A percentile compares a stretch with the other conserved stretches of the same genome.
Conservation (phyloP, 2,888 invertebrate genomes). For the Leptinotarsa tumamoca region DNA sequence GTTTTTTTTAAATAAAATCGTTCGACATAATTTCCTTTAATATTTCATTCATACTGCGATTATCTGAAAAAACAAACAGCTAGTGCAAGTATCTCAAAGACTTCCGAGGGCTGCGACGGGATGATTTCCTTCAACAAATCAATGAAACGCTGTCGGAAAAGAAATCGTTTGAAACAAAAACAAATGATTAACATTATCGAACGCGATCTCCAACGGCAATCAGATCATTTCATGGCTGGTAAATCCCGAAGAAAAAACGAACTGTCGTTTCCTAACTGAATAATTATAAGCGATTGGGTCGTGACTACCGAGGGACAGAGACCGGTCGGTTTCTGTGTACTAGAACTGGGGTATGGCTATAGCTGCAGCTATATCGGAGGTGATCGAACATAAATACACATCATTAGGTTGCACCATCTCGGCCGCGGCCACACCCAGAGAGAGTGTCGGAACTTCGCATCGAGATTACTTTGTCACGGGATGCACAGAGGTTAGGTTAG, state of each 20-base stretch:
- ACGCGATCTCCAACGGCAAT: slow-evolving; percentile 17
- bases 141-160: neutral
- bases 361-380: slow-evolving; percentile 36
- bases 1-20: too few species aligned
- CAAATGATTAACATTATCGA: slow-evolving; percentile 14
- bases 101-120: too few species aligned
- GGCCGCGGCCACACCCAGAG: slow-evolving; percentile 43
- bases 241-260: slow-evolving; percentile 38
- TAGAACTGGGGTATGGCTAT: slow-evolving; percentile 32
- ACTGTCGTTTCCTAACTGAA: slow-evolving; percentile 39
- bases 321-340: slow-evolving; percentile 37
- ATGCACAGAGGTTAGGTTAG: neutral
- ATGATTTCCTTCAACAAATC: too few species aligned
- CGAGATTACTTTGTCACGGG: slow-evolving; percentile 17
- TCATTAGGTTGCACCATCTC: slow-evolving; percentile 43
- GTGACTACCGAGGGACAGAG: slow-evolving; percentile 40
- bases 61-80: too few species aligned
- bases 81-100: too few species aligned
- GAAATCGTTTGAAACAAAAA: neutral
- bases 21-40: too few species aligned
- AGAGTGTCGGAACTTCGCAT: slow-evolving; percentile 34
- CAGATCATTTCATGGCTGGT: slow-evolving; percentile 37
- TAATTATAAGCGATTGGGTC: slow-evolving; percentile 37
- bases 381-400: slow-evolving; percentile 45
- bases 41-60: too few species aligned